Evolutionary conservation across 1,140 invertebrate genomes (phyloP).

Genomic region (Pseudachorutes palmiensis): DNA sequence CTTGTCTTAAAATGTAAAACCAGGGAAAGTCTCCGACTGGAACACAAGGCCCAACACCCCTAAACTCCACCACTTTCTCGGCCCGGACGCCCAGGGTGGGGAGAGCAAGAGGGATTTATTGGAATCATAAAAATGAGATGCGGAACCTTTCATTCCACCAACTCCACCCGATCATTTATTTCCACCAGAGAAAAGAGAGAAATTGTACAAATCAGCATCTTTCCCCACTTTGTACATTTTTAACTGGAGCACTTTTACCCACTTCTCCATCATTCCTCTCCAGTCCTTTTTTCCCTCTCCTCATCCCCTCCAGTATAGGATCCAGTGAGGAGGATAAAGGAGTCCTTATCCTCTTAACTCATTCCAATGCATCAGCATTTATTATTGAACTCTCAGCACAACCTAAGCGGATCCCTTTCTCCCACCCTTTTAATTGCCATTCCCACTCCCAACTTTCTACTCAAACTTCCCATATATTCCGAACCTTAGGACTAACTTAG

Average conservation of each 20-base stretch:
- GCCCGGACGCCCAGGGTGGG: too few species aligned
- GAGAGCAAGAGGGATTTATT: conserved; percentile 34
- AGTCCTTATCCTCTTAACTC: conserved; percentile 10
- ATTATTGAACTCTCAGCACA: conserved; percentile 8
- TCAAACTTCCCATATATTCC: too few species aligned
- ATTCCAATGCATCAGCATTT: conserved; percentile 11
- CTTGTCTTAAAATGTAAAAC: conserved; percentile 13
- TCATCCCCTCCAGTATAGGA: not conserved
- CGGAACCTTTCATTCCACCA: conserved; percentile 10
- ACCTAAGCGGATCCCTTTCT: conserved; percentile 7
- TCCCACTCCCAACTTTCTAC: too few species aligned
- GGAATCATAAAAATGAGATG: conserved; percentile 27
- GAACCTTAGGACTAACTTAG: too few species aligned
- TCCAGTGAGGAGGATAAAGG: not conserved
- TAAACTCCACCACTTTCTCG: too few species aligned
- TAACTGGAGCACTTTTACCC: conserved; percentile 21
- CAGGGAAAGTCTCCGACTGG: not conserved
- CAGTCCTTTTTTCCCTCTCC: conserved; percentile 10
- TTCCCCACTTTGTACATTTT: conserved; percentile 16
- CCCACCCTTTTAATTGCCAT: conserved; percentile 1
- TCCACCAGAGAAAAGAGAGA: conserved; percentile 10
- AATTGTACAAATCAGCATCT: conserved; percentile 28
- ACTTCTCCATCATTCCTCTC: not conserved
- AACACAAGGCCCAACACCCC: not conserved
- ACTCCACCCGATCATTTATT: not conserved